Base-by-base conservation (phyloP, 1,140 invertebrate genomes). In the Caenorhabditis tropicalis region DNA sequence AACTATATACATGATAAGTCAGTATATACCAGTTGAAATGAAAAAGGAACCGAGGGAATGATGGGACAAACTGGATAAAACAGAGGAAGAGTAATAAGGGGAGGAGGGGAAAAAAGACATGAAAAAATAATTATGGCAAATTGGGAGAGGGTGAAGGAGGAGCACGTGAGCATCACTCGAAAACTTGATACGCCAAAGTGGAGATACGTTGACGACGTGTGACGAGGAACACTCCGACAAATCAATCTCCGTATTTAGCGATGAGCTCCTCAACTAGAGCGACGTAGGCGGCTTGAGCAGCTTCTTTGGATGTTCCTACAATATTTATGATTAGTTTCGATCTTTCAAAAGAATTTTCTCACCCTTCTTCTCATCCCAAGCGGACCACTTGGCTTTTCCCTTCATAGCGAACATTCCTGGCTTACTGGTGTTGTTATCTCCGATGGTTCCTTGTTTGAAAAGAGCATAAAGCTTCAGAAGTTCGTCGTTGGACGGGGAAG, bases 361-460 rank as follows among this genome's bases (percentile, higher is more conserved):
- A n/a, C n/a, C 96, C 92, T 96, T 97, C 91, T 94, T 95, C 27
- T 90, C 92, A 87, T 94, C 94, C 97, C 97, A 99, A 10, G 95
- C 94, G 89, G 97, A 95, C 96, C 96, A 98, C 91, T 98, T 99
- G 12, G 96, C 96, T 92, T 98, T 98, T 80, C 95, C 96, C 92
- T 96, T 98, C 86, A 98, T 94, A 92, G 98, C 96, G n/a, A 98
- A 91, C 92, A 98, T 93, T 53, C 96, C 96, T 74, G 97, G 96
- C 88, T 95, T 94, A 33, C 86, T 92, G 51, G 87, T 87, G 39
- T 19, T 87, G 60, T 87, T 87, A 49, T 87, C 87, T 16, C 87
- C 87, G 33, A 83, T 84, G 79, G 86, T 88, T 70, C 84, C 86
- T 74, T 98, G 96, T 91, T 98, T 98, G 92, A 93, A 98, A 0